phyloP scores from a whole-genome alignment of 2,797 vertebrate genomes.

The Leptoclinus maculatus region DNA sequence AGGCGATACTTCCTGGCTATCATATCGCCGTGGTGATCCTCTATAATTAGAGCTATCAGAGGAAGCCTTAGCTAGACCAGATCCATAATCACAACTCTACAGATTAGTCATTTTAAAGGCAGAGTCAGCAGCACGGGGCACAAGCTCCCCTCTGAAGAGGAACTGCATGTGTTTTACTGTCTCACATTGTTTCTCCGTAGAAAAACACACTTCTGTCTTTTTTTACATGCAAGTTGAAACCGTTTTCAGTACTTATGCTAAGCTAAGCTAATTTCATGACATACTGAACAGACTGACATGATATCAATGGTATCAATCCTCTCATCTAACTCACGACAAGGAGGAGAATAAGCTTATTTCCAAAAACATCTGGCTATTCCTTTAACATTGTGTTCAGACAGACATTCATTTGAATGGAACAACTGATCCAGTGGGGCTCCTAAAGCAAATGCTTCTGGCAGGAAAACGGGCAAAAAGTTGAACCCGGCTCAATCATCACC shows the following conservation, averaged over 20 bases:
- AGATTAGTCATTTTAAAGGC: conserved; percentile 60
- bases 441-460: too few relatives aligned
- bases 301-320: too few relatives aligned
- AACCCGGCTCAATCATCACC: too few relatives aligned
- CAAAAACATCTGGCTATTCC: too few relatives aligned
- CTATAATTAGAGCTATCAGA: conserved; percentile 75
- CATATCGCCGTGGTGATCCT: conserved; percentile 57
- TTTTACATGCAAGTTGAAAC: not conserved
- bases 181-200: too few relatives aligned
- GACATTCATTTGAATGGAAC: too few relatives aligned
- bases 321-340: too few relatives aligned
- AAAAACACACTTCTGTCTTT: not conserved
- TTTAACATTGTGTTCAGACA: too few relatives aligned
- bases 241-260: not conserved
- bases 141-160: too few relatives aligned
- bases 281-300: not conserved
- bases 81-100: conserved; percentile 63
- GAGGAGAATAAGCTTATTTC: too few relatives aligned
- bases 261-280: not conserved
- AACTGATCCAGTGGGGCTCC: too few relatives aligned
- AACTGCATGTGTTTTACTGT: not conserved
- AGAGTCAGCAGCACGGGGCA: conserved; percentile 28
- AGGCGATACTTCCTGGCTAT: conserved; percentile 78
- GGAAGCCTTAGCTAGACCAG: conserved; percentile 48
- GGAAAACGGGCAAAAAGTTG: too few relatives aligned